Percentiles rank a stretch among this genome's conserved stretches.
These are phyloP conservation scores for Dicentrarchus labrax DNA, from an alignment of 2,113 vertebrate species.

Conservation along the genomic window DNA sequence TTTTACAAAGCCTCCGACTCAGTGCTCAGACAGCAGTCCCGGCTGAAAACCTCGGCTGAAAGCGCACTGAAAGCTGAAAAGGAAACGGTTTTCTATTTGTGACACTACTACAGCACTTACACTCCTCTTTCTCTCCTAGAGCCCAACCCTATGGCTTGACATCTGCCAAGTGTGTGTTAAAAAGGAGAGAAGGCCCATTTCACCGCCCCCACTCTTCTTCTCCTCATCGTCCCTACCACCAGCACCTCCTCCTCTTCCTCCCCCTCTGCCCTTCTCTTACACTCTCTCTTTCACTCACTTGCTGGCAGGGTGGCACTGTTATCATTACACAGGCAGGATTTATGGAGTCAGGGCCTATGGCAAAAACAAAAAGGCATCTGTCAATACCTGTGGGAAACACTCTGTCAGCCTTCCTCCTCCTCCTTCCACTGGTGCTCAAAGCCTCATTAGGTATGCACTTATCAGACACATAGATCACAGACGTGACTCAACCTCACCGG, in stretches of 20 bases:
- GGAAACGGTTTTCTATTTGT: constrained; percentile 75
- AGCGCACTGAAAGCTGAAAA: constrained; percentile 68
- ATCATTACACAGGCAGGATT: constrained; percentile 96
- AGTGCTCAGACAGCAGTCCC: constrained; percentile 70
- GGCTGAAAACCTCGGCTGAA: constrained; percentile 72
- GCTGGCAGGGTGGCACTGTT: constrained; percentile 95
- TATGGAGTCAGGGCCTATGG: constrained; percentile 96
- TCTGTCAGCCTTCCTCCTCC: constrained; percentile 72
- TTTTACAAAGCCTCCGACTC: constrained; percentile 78
- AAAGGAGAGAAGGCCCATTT: constrained; percentile 75
- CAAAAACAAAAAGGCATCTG: constrained; percentile 97
- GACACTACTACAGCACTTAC: constrained; percentile 74
- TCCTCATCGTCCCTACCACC: constrained; percentile 61
- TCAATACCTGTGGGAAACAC: constrained; percentile 99
- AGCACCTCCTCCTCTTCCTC: constrained; percentile 79
- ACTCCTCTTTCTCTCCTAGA: constrained; percentile 68
- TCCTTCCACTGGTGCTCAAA: constrained; percentile 87
- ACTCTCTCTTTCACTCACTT: constrained; percentile 88
- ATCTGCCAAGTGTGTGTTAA: constrained; percentile 82
- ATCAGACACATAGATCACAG: constrained; percentile 99
- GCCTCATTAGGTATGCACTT: constrained; percentile 99
- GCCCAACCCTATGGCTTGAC: constrained; percentile 76
- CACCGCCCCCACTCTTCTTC: constrained; percentile 68
- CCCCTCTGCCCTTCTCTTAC: constrained; percentile 58
- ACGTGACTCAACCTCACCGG: constrained; percentile 97